Base-by-base conservation (phyloP, 2,113 vertebrate genomes). In the Vulpes vulpes region DNA sequence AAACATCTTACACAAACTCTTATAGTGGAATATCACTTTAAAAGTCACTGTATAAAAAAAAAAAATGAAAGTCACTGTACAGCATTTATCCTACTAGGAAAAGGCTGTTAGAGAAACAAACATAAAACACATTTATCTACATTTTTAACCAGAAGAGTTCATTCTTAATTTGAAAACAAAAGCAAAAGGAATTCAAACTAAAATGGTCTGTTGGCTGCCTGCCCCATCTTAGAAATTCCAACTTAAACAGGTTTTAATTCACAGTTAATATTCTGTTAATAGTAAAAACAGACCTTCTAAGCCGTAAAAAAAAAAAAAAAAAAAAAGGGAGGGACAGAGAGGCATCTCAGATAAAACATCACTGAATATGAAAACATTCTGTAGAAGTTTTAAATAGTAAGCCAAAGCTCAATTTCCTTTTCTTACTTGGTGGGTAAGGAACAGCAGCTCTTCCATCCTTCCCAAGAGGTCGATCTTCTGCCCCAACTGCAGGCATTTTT, bases 391-490 rank as follows among this genome's bases (percentile, higher is more conserved):
- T 0, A 23, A 76, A 16, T 14, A 76, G 35, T 1, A 51, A 79
- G 32, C 27, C 59, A 22, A 62, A 20, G 0, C 17, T 80, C 5
- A 1, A 4, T 3, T 35, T 55, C 11, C 92, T 95, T 51, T 91
- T 98, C 99, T 99, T 98, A 99, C 99, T 99, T 97, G 99, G 99
- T 91, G 99, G 99, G 97, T 99, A 99, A 25, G 99, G 99, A 35
- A 99, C 99, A 59, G 99, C 99, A 35, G 99, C 99, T 98, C 99
- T 99, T 35, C 99, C 99, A 74, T 99, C 99, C 98, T 99, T 99
- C 90, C 99, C 99, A n/a, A 99, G 97, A 65, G 99, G 99, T 65
- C 99, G 99, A 55, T 99, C 99, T 98, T 99, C 99, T 35, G 98
- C 98, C 82, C 99, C 99, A 64, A 98, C 99, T 0, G 98, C 8